Evolutionary conservation across 1,140 invertebrate genomes (phyloP), one percentile per base, ranked within the genome.

Genomic region (Sitophilus oryzae): DNA sequence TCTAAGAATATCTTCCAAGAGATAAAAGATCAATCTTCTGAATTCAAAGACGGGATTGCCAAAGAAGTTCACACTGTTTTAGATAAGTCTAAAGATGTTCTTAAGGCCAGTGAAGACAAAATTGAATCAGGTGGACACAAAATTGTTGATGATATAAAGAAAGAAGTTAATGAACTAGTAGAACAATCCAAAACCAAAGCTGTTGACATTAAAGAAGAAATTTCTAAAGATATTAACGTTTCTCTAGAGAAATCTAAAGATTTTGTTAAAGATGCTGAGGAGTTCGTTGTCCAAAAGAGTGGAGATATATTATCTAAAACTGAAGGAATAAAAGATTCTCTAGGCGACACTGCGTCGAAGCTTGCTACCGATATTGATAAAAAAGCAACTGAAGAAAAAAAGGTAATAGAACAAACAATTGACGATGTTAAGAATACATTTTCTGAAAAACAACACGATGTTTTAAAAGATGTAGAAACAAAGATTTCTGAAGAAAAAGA

Each of bases 271-370:
- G 25, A 30, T 30, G 25, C 11, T 20, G 38, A 49, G 14, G 47
- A 38, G 3, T 38, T 35, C 14, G 5, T 49, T 1, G 35, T 47
- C 11, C 16, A 47, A 47, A n/a, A 36, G 15, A 20, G 19, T 35
- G 25, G 36, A 35, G 19, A 20, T 35, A 35, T 19, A 21, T 47
- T 49, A 35, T 19, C 11, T 3, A 49, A 49, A 30, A 49, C 36
- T 15, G 16, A 30, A 6, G 25, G 11, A 30, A 11, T 30, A 30
- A 30, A 30, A 30, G 25, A 5, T 30, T 6, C 11, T 30, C n/a
- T n/a, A n/a, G n/a, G n/a, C n/a, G n/a, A n/a, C n/a, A n/a, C n/a
- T n/a, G n/a, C n/a, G n/a, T n/a, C n/a, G n/a, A n/a, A n/a, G 11
- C 5, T 11, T 30, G 25, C 11, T 30, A 30, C 25, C 11, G 25